Evolutionary conservation across 1,140 invertebrate genomes (phyloP), one percentile per base, ranked within the genome.

Genomic region (Tetraneura akinire): DNA sequence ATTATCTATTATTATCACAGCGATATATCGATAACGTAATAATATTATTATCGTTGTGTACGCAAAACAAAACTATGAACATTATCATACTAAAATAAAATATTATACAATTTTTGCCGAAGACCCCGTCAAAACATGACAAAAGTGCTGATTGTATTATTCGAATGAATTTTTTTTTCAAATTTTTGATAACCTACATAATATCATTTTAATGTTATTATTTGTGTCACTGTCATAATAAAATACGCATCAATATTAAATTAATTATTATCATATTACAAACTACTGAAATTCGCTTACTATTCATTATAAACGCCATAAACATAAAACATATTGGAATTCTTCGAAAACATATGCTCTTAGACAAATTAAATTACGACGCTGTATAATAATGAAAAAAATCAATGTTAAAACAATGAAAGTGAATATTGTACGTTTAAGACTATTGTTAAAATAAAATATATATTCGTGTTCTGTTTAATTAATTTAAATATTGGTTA

Each of bases 21-120:
- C 70, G 6, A 10, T 10, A 10, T 18, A 64, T 64, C 62, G 3
- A 37, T 21, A 37, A 18, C 10, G 3, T 37, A 37, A 37, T 37
- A 37, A 37, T 37, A 37, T 4, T 37, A 37, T 37, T 37, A 37
- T 37, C 8, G 32, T 37, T 37, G 8, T 37, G n/a, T n/a, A n/a
- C n/a, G n/a, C n/a, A n/a, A n/a, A n/a, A 37, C 3, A 37, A 4
- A 37, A 37, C 3, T 37, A 37, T 8, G 32, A 37, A 8, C 10
- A 29, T 64, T 64, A 37, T 18, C n/a, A 64, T 21, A 64, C 37
- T 21, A 64, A 64, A 71, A 71, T 47, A 26, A 71, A 4, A 37
- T 47, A 71, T 14, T 21, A 70, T 64, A 37, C 6, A 21, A 64
- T 64, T 37, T 64, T n/a, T 21, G n/a, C 32, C 18, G 62, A 64